Base-by-base conservation (phyloP, 2,888 invertebrate species). In the Tillus elongatus region DNA sequence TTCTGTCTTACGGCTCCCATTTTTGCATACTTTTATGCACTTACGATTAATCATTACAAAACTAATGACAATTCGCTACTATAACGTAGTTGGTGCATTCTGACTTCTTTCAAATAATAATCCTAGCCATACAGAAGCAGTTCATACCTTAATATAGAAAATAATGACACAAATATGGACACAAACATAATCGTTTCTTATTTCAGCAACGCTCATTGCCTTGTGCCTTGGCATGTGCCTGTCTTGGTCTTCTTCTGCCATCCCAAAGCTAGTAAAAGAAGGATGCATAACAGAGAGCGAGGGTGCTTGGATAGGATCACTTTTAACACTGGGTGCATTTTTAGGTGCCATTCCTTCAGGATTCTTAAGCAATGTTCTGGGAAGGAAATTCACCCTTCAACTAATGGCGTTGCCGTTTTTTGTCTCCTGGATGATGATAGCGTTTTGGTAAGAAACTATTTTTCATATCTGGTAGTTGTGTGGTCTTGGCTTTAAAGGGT, bases 201-300 rank as follows among this genome's bases (percentile, higher is more conserved):
- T 66, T 64, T 13, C 58, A 76, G 77, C 74, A 6, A 75, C 74
- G 28, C 58, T 77, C 3, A 71, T 72, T 6, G 73, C 75, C 0
- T 67, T 75, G 35, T 71, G 72, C 0, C 63, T 72, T 2, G 76
- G 76, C 1, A 71, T 71, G 2, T 72, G 71, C 47, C 60, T 76
- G 3, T 70, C 74, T 1, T 77, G 77, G 76, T 71, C 74, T 1
- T 74, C 75, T 2, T 64, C 74, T 40, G 74, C 72, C 0, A 52
- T 72, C 3, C 70, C 69, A 0, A 50, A 70, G 29, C 52, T 75
- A 15, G 31, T 48, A 13, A 43, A 51, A 1, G 43, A 41, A 8
- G 27, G 47, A 13, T 19, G 26, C 2, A 44, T 61, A 13, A 54
- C 49, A 1, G 45, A 54, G 2, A 50, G 56, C 1, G 63, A 73